phyloP scores from a whole-genome alignment of 2,113 vertebrate species.

The Notothenia rossii region DNA sequence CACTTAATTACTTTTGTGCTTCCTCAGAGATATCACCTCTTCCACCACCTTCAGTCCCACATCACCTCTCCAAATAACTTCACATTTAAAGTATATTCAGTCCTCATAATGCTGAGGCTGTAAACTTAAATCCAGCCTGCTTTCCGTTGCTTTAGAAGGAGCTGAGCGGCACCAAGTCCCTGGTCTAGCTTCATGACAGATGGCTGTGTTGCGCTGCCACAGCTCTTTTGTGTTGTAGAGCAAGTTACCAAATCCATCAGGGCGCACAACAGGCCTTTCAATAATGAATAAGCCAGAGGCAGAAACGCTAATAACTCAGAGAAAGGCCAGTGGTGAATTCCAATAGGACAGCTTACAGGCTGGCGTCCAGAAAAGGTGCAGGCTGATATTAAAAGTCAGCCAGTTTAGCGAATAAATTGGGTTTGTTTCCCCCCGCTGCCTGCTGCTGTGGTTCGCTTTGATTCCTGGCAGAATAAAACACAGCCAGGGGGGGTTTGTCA shows the following conservation, averaged over 20 bases:
- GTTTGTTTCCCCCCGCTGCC: conserved; percentile 30
- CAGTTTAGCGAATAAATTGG: not conserved
- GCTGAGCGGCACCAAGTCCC: conserved; percentile 11
- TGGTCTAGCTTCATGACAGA: conserved; percentile 33
- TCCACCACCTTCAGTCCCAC: conserved; percentile 11
- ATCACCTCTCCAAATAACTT: conserved; percentile 27
- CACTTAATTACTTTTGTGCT: conserved; percentile 19
- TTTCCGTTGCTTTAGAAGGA: conserved; percentile 33
- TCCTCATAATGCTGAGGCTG: not conserved
- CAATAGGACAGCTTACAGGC: conserved; percentile 52
- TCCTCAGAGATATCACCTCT: conserved; percentile 18
- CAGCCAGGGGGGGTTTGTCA: conserved; percentile 9
- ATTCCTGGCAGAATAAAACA: conserved; percentile 37
- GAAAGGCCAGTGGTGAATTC: conserved; percentile 52
- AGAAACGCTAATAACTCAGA: conserved; percentile 58
- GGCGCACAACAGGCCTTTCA: conserved; percentile 59
- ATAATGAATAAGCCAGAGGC: conserved; percentile 64
- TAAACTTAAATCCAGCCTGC: conserved; percentile 13
- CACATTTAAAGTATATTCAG: conserved; percentile 23
- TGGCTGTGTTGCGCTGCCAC: conserved; percentile 35
- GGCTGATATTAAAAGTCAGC: conserved; percentile 53
- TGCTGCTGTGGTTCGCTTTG: conserved; percentile 35
- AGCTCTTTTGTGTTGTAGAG: conserved; percentile 43
- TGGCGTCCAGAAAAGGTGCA: conserved; percentile 22
- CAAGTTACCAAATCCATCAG: conserved; percentile 65